A percentile compares a stretch with the other conserved stretches of the same genome.
Conservation (phyloP, 2,888 invertebrate genomes). For the Eupithecia insigniata region DNA sequence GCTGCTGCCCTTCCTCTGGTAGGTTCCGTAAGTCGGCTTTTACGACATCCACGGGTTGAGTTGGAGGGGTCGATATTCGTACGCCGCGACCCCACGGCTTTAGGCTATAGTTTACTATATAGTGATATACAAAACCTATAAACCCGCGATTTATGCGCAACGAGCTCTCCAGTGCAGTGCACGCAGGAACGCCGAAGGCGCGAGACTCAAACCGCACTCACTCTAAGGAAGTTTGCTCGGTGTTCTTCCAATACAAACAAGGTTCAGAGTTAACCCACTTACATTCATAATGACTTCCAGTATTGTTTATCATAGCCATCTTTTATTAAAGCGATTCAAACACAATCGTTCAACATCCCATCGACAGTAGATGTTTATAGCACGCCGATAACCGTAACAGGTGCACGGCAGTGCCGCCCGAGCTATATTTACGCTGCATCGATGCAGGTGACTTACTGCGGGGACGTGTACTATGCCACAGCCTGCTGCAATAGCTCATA, state of each 20-base stretch:
- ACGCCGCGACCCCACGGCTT: no score
- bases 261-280: not conserved
- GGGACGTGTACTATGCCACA: conserved; percentile 33
- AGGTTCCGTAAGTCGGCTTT: no score
- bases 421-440: conserved; percentile 68
- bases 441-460: conserved; percentile 38
- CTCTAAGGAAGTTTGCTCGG: not conserved
- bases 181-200: not conserved
- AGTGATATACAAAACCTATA: no score
- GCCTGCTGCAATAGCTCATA: not conserved
- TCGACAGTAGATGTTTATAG: conserved; percentile 48
- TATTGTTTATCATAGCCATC: not conserved
- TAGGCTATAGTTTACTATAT: no score
- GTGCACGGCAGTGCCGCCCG: conserved; percentile 72
- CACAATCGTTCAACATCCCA: conserved; percentile 22
- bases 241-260: not conserved
- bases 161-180: not conserved
- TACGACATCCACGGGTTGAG: no score
- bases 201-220: not conserved
- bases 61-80: no score
- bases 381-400: conserved; percentile 75
- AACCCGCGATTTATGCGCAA: no score
- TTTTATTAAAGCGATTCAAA: not conserved
- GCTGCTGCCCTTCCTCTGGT: no score
- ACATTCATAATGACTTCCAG: not conserved